These are phyloP conservation scores for Hylomyscus alleni DNA, from an alignment of 2,797 vertebrate species.

Conservation along the genomic window DNA sequence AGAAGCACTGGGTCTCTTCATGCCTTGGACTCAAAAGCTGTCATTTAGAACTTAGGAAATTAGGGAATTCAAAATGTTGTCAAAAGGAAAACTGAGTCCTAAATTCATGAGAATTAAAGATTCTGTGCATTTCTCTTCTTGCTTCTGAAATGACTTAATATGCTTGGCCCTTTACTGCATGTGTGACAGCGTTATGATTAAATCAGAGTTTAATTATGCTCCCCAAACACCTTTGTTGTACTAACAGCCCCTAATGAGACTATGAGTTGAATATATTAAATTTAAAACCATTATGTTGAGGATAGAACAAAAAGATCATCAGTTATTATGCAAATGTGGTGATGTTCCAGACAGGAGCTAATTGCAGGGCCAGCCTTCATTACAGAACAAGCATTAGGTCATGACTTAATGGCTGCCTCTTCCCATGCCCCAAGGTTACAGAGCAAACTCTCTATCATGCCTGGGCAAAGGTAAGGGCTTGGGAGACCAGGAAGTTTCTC, in stretches of 20 bases:
- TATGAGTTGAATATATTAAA: slow-evolving; percentile 71
- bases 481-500: neutral
- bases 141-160: slow-evolving; percentile 5
- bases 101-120: slow-evolving; percentile 14
- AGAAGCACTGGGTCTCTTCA: neutral
- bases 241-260: slow-evolving; percentile 63
- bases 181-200: slow-evolving; percentile 48
- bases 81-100: neutral
- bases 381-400: slow-evolving; percentile 19
- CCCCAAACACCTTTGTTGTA: slow-evolving; percentile 65
- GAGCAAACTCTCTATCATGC: neutral
- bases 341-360: slow-evolving; percentile 62
- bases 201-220: slow-evolving; percentile 61
- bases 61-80: slow-evolving; percentile 55
- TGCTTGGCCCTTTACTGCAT: neutral
- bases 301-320: slow-evolving; percentile 52
- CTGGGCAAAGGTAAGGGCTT: slow-evolving; percentile 3
- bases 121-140: slow-evolving; percentile 29
- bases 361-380: slow-evolving; percentile 15
- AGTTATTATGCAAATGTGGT: slow-evolving; percentile 61
- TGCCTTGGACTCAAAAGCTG: neutral
- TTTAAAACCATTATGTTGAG: slow-evolving; percentile 67
- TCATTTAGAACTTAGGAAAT: slow-evolving; percentile 36
- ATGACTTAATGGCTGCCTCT: slow-evolving; percentile 34
- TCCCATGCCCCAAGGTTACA: neutral